phyloP scores from a whole-genome alignment of 2,797 vertebrate species.

The Urosaurus nigricauda region DNA sequence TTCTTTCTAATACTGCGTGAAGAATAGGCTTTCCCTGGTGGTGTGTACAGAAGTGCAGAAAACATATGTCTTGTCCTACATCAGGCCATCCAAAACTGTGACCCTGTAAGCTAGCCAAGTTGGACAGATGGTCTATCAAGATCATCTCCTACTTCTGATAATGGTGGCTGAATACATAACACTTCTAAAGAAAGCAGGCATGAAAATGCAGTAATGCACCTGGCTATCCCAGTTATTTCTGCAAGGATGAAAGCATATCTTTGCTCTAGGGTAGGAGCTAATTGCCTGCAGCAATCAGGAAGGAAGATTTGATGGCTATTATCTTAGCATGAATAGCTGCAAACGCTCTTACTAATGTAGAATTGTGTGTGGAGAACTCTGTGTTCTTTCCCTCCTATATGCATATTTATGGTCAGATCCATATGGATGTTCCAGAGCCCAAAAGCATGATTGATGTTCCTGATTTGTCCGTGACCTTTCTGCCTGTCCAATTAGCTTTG shows the following conservation, averaged over 20 bases:
- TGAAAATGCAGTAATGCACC: conserved; percentile 31
- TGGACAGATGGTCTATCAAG: conserved; percentile 20
- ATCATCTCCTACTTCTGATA: conserved; percentile 17
- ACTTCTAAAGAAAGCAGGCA: conserved; percentile 33
- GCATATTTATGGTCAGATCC: conserved; percentile 42
- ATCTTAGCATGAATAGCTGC: conserved; percentile 40
- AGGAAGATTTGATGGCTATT: conserved; percentile 32
- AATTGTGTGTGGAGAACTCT: conserved; percentile 28
- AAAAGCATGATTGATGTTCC: conserved; percentile 31
- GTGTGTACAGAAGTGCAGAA: not conserved
- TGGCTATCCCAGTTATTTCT: conserved; percentile 31
- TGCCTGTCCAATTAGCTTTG: conserved; percentile 41
- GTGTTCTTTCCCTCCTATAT: conserved; percentile 33
- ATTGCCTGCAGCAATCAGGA: conserved; percentile 45
- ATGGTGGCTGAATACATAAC: conserved; percentile 9
- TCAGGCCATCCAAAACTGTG: not conserved
- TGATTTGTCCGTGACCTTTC: conserved; percentile 45
- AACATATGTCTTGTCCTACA: conserved; percentile 22
- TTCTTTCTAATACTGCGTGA: not conserved
- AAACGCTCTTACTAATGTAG: conserved; percentile 32
- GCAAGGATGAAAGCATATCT: conserved; percentile 22
- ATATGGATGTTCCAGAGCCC: conserved; percentile 35
- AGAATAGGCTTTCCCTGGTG: not conserved
- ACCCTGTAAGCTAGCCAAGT: conserved; percentile 18
- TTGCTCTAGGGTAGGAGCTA: conserved; percentile 30